phyloP scores from a whole-genome alignment of 2,113 vertebrate species.

The Corvus cornix region DNA sequence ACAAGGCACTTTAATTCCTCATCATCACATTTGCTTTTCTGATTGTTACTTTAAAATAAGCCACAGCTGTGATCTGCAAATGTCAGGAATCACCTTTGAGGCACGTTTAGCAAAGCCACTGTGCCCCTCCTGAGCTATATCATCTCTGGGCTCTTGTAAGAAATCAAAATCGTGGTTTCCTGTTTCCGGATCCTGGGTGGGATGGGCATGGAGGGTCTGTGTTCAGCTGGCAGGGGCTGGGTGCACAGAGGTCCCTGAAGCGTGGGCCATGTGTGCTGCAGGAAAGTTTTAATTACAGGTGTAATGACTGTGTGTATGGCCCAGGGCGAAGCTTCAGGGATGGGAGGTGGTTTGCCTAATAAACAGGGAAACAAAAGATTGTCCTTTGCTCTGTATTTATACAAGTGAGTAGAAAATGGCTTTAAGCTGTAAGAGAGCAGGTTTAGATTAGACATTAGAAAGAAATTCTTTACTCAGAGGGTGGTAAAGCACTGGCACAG shows the following conservation, averaged over 20 bases:
- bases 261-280: fast-evolving
- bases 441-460: neutral
- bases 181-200: fast-evolving
- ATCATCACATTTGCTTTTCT: neutral
- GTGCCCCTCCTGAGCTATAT: neutral
- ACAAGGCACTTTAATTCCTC: neutral
- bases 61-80: neutral
- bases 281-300: neutral
- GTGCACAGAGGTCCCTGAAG: fast-evolving
- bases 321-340: neutral
- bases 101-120: neutral
- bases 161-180: neutral
- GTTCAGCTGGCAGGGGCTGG: neutral
- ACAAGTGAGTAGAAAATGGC: neutral
- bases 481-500: neutral
- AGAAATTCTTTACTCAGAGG: neutral
- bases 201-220: fast-evolving
- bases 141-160: neutral
- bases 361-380: neutral
- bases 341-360: neutral
- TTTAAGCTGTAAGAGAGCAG: neutral
- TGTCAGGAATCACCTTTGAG: neutral
- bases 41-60: neutral
- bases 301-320: neutral
- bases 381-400: neutral